A percentile compares a stretch with the other conserved stretches of the same genome.
Conservation (phyloP, 2,797 vertebrate species). For the Peromyscus melanophrys region DNA sequence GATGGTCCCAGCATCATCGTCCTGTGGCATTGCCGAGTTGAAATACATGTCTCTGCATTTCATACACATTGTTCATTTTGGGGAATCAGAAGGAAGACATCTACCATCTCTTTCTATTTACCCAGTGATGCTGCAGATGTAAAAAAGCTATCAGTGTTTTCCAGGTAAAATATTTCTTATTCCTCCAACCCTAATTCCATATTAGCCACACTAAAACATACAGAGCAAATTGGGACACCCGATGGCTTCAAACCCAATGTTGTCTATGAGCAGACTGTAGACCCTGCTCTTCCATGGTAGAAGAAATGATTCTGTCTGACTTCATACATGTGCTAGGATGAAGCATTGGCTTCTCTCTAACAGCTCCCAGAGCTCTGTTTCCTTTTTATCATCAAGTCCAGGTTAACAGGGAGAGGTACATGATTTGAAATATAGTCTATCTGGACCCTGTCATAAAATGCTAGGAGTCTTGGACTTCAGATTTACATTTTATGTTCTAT, state of each 20-base stretch:
- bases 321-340: not conserved
- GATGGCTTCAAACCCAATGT: not conserved
- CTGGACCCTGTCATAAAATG: not conserved
- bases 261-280: not conserved
- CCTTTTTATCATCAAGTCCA: not conserved
- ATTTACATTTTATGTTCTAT: not conserved
- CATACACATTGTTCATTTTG: not conserved
- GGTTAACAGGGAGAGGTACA: not conserved
- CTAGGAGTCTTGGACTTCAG: not conserved
- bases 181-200: not conserved
- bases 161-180: constrained; percentile 36
- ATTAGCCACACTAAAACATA: not conserved
- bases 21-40: not conserved
- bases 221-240: not conserved
- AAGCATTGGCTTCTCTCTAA: not conserved
- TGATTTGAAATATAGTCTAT: constrained; percentile 1
- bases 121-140: not conserved
- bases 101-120: not conserved
- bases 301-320: not conserved
- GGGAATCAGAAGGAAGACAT: not conserved
- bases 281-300: not conserved
- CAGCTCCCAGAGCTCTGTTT: not conserved
- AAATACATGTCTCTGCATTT: not conserved
- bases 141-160: not conserved
- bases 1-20: not conserved